Conservation (phyloP, 2,113 vertebrate species). For the Aramus guarauna region DNA sequence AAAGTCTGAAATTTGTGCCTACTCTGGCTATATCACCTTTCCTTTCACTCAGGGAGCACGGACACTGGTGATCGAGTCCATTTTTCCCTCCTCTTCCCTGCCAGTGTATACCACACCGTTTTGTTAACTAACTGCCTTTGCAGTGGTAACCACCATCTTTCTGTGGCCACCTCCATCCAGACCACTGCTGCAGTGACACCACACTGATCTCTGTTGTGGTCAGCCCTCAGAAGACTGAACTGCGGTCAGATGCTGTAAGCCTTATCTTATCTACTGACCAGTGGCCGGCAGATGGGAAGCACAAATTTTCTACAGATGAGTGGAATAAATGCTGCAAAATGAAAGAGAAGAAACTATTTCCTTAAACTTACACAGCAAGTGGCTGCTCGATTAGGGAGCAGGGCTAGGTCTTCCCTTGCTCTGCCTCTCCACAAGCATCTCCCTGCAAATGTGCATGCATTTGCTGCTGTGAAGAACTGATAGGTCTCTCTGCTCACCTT, state of each 20-base stretch:
- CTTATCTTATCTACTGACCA: too few relatives aligned
- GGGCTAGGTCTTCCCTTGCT: not conserved
- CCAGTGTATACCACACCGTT: not conserved
- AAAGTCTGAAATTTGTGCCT: not conserved
- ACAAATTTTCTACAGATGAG: not conserved
- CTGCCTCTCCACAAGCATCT: not conserved
- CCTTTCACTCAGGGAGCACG: not conserved
- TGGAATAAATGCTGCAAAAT: not conserved
- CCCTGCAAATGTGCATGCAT: accelerated
- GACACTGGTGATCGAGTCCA: not conserved
- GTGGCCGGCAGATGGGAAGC: not conserved
- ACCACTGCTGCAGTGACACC: not conserved
- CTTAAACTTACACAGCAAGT: not conserved
- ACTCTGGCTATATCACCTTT: not conserved
- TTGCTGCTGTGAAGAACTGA: not conserved
- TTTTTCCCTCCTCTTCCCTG: too few relatives aligned
- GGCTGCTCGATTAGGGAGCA: not conserved
- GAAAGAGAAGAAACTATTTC: not conserved
- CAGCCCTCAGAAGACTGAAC: not conserved
- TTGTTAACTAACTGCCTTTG: not conserved
- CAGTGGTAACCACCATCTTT: not conserved
- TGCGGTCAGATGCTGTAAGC: not conserved
- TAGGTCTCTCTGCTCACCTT: not conserved
- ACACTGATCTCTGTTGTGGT: accelerated
- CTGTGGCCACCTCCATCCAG: not conserved